phyloP scores from a whole-genome alignment of 2,888 invertebrate species.

The Callyntrura sp. region DNA sequence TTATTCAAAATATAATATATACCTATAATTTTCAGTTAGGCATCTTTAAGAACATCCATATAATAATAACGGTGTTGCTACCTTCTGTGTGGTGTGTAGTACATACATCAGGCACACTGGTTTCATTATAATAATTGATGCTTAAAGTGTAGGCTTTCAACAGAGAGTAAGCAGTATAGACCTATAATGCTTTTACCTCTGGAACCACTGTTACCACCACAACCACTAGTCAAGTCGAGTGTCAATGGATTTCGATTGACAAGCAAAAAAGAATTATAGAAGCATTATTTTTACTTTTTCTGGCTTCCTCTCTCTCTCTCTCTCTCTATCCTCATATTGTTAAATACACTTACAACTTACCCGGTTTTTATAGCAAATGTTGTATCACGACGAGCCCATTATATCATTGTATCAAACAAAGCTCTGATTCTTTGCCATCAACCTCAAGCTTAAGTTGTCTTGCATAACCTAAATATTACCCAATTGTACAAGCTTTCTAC shows the following conservation, averaged over 20 bases:
- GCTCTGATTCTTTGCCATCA: neutral
- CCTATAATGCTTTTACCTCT: too few species aligned
- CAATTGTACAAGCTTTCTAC: neutral
- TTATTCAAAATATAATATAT: too few species aligned
- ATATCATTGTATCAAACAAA: neutral
- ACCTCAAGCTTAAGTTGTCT: neutral
- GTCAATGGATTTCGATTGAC: constrained; percentile 34
- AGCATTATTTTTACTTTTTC: constrained; percentile 9
- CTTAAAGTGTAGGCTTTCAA: too few species aligned
- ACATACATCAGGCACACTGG: too few species aligned
- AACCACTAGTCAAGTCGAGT: constrained; percentile 10
- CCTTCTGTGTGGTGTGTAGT: too few species aligned
- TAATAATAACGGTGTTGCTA: too few species aligned
- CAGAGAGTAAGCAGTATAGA: too few species aligned
- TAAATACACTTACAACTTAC: neutral
- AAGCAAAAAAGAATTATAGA: neutral
- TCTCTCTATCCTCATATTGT: neutral
- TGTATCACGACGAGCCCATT: neutral
- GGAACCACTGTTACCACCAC: neutral
- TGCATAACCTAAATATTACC: neutral
- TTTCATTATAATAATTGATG: too few species aligned
- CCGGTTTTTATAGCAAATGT: neutral
- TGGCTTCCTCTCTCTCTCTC: neutral
- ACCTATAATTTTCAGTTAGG: too few species aligned
- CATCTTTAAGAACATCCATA: too few species aligned